Evolutionary conservation across 2,113 vertebrate genomes (phyloP), one percentile per base, ranked within the genome.

Genomic region (Gasterosteus aculeatus): DNA sequence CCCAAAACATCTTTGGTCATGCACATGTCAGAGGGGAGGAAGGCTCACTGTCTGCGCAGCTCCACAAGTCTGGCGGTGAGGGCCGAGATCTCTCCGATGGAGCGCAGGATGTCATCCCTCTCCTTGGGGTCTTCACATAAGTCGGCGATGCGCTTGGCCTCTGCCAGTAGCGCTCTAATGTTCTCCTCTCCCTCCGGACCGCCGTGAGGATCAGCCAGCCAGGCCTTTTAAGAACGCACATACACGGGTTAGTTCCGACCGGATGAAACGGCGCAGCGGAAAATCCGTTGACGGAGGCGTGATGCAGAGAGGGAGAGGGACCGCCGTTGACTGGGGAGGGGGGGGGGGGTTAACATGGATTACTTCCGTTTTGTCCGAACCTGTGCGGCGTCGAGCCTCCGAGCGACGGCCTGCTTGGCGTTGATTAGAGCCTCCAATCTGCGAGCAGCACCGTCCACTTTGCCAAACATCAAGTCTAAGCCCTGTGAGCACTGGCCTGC

Each of bases 91-190:
- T 99, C 97, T 29, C 95, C 95, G 83, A 99, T 85, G 72, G 97
- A 99, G 63, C 96, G 97, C 38, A 98, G 93, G 85, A 99, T 98
- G 80, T 99, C 98, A 18, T 98, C 98, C 85, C 97, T 94, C 74
- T 99, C 98, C 87, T 97, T 98, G 47, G 97, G 97, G 75, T 99
- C 97, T 78, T 99, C 97, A 80, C 97, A 99, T 0, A 99, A 81
- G 49, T 98, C 96, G 1, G 97, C 97, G 6, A 99, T 97, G 84
- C 96, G 97, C 80, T 97, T 95, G 69, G 98, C 97, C 89, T 99
- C 97, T 7, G 94, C 89, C 75, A 99, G 93, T 70, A 99, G 94
- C 0, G 95, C 96, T 71, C 96, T 90, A 85, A 99, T 96, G 71
- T 97, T 96, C 78, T 99, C 98, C 86, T 98, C 97, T 70, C 97